Conservation (phyloP, 2,888 invertebrate species). For the Agelastica alni region DNA sequence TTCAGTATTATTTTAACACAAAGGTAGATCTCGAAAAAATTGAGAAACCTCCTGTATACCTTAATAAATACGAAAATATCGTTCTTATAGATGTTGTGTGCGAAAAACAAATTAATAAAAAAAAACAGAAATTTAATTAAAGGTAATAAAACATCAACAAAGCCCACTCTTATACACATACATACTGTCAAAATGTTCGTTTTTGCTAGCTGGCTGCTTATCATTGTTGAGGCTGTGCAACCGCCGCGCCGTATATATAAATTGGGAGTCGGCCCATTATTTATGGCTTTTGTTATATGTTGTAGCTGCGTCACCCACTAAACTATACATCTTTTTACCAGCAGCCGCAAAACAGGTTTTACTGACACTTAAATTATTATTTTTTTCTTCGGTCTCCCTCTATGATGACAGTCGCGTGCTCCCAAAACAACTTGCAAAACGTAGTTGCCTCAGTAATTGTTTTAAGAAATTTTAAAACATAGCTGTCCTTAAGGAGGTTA, state of each 20-base stretch:
- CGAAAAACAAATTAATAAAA: background rate
- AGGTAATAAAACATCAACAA: background rate
- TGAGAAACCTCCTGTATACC: no score
- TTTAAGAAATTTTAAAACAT: slow-evolving; percentile 8
- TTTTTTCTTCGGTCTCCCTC: slow-evolving; percentile 1
- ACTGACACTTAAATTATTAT: slow-evolving; percentile 30
- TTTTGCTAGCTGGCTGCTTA: slow-evolving; percentile 18
- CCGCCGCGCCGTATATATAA: slow-evolving; percentile 16
- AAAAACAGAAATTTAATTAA: slow-evolving; percentile 11
- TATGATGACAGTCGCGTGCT: slow-evolving; percentile 17
- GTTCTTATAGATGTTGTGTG: background rate
- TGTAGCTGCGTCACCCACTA: slow-evolving; percentile 27
- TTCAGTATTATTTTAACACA: no score
- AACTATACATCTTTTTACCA: slow-evolving; percentile 33
- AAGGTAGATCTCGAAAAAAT: no score
- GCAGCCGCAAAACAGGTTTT: slow-evolving; percentile 30
- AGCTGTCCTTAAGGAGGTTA: background rate
- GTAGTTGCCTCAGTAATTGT: slow-evolving; percentile 12
- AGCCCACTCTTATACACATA: no score
- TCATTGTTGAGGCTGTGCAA: slow-evolving; percentile 25
- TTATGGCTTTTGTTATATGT: slow-evolving; percentile 32
- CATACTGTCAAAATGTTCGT: slow-evolving; percentile 15
- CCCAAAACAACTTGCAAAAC: slow-evolving; percentile 5
- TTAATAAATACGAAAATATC: no score
- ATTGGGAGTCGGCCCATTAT: slow-evolving; percentile 27